phyloP scores from a whole-genome alignment of 2,797 vertebrate genomes.

The Echeneis naucrates region DNA sequence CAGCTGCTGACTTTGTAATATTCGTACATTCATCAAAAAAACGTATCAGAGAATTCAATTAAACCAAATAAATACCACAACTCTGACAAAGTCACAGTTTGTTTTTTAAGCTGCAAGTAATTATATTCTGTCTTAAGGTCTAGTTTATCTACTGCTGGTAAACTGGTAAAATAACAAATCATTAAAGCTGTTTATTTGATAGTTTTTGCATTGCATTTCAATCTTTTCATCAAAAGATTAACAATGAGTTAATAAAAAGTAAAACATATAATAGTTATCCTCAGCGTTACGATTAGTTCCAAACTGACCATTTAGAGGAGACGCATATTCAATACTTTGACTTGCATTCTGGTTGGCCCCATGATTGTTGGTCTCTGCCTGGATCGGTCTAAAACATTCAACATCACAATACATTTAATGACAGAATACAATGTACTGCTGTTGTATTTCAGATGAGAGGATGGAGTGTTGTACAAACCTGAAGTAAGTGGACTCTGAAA shows the following conservation, averaged over 20 bases:
- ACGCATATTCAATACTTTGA: background rate
- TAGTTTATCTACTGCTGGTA: too few species aligned
- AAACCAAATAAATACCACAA: background rate
- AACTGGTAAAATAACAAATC: too few species aligned
- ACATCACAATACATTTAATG: background rate
- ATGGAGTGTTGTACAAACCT: slow-evolving; percentile 13
- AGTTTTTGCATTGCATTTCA: too few species aligned
- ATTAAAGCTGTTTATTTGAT: too few species aligned
- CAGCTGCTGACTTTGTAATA: background rate
- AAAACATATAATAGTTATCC: too few species aligned
- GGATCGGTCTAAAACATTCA: background rate
- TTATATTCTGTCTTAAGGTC: too few species aligned
- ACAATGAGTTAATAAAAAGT: background rate
- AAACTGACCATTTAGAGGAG: slow-evolving; percentile 4
- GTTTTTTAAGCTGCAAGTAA: background rate
- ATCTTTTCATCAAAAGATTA: too few species aligned
- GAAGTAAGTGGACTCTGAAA: background rate
- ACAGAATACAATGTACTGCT: background rate
- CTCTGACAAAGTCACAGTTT: background rate
- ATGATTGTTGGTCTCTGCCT: background rate
- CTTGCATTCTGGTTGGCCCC: background rate
- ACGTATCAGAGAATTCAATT: background rate
- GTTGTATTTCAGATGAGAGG: background rate
- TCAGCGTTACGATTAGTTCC: background rate
- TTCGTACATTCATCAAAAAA: background rate